Evolutionary conservation across 2,888 invertebrate species (phyloP), one percentile per base, ranked within the genome.

Genomic region (Lordiphosa fenestrarum): DNA sequence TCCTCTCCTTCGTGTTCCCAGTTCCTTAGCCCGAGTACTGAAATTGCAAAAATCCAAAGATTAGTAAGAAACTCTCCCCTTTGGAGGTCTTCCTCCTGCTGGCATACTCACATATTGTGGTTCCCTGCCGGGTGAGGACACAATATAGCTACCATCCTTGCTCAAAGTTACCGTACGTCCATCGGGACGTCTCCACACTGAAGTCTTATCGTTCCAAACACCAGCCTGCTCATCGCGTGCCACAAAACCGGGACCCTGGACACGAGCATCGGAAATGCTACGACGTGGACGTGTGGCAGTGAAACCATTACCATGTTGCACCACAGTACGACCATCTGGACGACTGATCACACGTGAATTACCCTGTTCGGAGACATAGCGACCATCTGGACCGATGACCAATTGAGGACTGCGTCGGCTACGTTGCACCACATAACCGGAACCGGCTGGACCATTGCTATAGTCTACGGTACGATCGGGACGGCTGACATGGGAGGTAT

Each of bases 201-300:
- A 73, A 1, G 69, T 53, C 0, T 47, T 3, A 2, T 47, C 50
- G 9, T 73, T 69, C 71, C 71, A 73, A 0, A 57, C 53, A 0
- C 73, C 71, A 4, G 82, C 77, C 12, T 73, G 73, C 51, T 82
- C 39, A 5, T 50, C 62, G 41, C 73, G 73, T 10, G 82, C 82
- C 5, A 75, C 77, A 48, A 77, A 77, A 12, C 30, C 30, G 4
- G 30, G 30, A 4, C 82, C 78, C 12, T 66, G 69, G n/a, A 77
- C 82, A 7, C 78, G 63, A 0, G 39, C 64, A 33, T 58, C 53
- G 0, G 53, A 44, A 9, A 52, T 39, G 12, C 36, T 21, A 6
- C 70, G 71, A 7, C 65, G 51, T 0, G 39, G 19, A 0, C 67
- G 68, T 5, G 2, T 15, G 3, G 10, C 9, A 30, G 30, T 9